phyloP scores from a whole-genome alignment of 1,140 invertebrate species.

The Zaprionus lachaisei region DNA sequence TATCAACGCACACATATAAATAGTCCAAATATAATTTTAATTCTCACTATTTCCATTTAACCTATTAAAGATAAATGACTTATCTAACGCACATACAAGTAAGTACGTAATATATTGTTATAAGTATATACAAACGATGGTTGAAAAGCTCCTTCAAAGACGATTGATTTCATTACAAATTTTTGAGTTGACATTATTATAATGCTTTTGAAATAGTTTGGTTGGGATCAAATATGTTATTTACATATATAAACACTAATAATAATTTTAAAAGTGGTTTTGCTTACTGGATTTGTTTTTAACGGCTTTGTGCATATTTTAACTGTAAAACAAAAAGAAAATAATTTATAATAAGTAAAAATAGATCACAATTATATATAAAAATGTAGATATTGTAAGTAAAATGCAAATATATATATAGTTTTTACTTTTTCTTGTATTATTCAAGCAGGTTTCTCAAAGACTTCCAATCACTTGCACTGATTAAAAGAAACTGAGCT shows the following conservation, averaged over 20 bases:
- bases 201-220: not conserved
- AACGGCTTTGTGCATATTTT: slow-evolving; percentile 73
- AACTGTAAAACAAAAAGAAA: slow-evolving; percentile 20
- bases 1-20: slow-evolving; percentile 4
- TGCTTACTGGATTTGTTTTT: slow-evolving; percentile 78
- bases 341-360: not conserved
- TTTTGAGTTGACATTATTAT: not conserved
- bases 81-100: slow-evolving; percentile 7
- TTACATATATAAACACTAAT: not conserved
- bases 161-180: not conserved
- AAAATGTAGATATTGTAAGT: slow-evolving; percentile 11
- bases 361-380: not conserved
- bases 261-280: not conserved
- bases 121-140: slow-evolving; percentile 7
- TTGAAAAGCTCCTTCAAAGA: not conserved
- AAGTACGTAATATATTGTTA: too few relatives aligned
- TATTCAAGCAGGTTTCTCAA: slow-evolving; percentile 6
- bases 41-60: not conserved
- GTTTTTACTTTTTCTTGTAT: not conserved
- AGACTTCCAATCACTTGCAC: slow-evolving; percentile 42
- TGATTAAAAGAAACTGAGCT: slow-evolving; percentile 55
- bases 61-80: not conserved
- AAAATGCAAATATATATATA: too few relatives aligned
- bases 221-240: not conserved
- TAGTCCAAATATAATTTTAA: slow-evolving; percentile 2